These are phyloP conservation scores for Pseudanteris insignis DNA, from an alignment of 2,888 invertebrate genomes.

Conservation along the genomic window DNA sequence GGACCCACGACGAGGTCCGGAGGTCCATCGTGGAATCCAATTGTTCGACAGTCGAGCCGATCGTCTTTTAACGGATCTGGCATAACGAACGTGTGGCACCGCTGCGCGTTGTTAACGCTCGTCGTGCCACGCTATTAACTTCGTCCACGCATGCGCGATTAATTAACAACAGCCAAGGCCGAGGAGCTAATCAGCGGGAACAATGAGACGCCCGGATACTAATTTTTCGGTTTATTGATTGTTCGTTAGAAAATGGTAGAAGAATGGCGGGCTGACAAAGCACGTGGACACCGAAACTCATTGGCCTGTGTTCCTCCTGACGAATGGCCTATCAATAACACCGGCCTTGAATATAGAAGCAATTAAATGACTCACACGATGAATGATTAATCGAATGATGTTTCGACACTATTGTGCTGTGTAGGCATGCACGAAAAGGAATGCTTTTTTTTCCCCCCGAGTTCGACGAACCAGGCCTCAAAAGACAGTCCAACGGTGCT, in stretches of 20 bases:
- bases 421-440: constrained; percentile 34
- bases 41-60: constrained; percentile 32
- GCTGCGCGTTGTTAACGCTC: too few species aligned
- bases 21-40: constrained; percentile 37
- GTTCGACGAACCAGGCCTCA: constrained; percentile 41
- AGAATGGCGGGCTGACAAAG: too few species aligned
- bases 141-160: too few species aligned
- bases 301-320: constrained; percentile 31
- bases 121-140: too few species aligned
- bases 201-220: too few species aligned
- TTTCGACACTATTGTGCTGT: constrained; percentile 28
- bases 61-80: constrained; percentile 21
- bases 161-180: too few species aligned
- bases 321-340: constrained; percentile 45
- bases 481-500: constrained; percentile 25
- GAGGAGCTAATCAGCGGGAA: too few species aligned
- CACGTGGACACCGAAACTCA: too few species aligned
- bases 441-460: constrained; percentile 23
- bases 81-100: constrained; percentile 17
- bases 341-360: constrained; percentile 37
- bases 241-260: too few species aligned
- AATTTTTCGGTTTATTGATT: too few species aligned
- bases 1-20: constrained; percentile 38
- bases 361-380: constrained; percentile 42
- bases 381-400: constrained; percentile 46